These are phyloP conservation scores for Pterocles burchelli DNA, from an alignment of 2,113 vertebrate genomes.

Conservation along the genomic window DNA sequence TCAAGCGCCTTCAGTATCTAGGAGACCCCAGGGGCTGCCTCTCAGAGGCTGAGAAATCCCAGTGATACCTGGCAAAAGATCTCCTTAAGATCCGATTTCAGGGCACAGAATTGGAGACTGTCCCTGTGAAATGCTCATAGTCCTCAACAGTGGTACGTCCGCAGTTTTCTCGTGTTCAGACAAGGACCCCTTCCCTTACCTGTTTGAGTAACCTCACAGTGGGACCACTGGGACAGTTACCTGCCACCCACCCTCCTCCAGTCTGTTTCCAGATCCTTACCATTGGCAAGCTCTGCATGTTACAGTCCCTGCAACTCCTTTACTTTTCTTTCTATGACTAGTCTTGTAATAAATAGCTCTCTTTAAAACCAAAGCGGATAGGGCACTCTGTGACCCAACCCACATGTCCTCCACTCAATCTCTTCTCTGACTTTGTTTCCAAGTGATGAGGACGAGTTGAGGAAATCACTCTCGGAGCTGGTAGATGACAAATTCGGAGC, in stretches of 20 bases:
- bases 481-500: conserved; percentile 95
- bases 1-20: not conserved
- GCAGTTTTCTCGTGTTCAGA: not conserved
- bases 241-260: not conserved
- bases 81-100: not conserved
- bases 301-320: not conserved
- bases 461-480: conserved; percentile 95
- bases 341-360: not conserved
- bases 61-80: not conserved
- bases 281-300: not conserved
- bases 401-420: not conserved
- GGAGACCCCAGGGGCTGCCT: not conserved
- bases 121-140: not conserved
- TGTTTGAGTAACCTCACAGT: not conserved
- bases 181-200: not conserved
- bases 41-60: not conserved
- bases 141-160: not conserved
- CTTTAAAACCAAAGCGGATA: not conserved
- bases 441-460: conserved; percentile 95
- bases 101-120: not conserved
- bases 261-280: not conserved
- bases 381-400: not conserved
- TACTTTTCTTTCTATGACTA: not conserved
- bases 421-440: conserved; percentile 52
- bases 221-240: not conserved